phyloP scores from a whole-genome alignment of 1,140 invertebrate species.

The Drosophila subobscura region DNA sequence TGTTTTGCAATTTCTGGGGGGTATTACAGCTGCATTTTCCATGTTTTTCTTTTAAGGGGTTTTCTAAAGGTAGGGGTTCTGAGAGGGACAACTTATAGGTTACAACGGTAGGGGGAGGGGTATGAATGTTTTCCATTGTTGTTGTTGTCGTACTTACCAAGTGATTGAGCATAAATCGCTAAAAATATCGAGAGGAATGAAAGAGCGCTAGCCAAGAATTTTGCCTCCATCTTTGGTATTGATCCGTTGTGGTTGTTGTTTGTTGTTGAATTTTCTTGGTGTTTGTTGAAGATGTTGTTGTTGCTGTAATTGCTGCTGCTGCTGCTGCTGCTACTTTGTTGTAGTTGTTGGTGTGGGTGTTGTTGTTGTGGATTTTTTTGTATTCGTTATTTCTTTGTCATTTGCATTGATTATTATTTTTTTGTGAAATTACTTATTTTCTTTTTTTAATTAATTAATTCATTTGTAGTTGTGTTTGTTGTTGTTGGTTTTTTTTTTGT shows the following conservation, averaged over 20 bases:
- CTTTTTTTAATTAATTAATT: conserved; percentile 61
- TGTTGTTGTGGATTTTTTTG: conserved; percentile 45
- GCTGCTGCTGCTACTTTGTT: conserved; percentile 34
- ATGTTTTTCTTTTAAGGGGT: conserved; percentile 18
- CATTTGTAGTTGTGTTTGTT: conserved; percentile 33
- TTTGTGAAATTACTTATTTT: conserved; percentile 55
- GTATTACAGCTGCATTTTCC: conserved; percentile 55
- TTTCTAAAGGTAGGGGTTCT: neutral
- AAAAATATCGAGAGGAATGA: conserved; percentile 84
- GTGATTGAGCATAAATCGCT: conserved; percentile 83
- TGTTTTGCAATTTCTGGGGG: conserved; percentile 65
- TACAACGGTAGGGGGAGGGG: conserved; percentile 16
- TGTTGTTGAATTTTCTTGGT: conserved; percentile 22
- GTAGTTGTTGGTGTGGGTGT: conserved; percentile 38
- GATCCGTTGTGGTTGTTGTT: conserved; percentile 78
- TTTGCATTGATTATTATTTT: conserved; percentile 66
- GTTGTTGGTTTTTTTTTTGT: conserved; percentile 57
- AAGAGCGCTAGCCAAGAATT: conserved; percentile 83
- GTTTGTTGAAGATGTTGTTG: conserved; percentile 52
- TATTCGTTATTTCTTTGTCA: conserved; percentile 63
- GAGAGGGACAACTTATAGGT: conserved; percentile 31
- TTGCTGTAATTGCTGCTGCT: conserved; percentile 41
- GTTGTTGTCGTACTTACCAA: conserved; percentile 71
- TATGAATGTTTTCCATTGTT: neutral
- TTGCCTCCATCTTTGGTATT: conserved; percentile 84